A percentile compares a stretch with the other conserved stretches of the same genome.
These are phyloP conservation scores for Aporrectodea caliginosa DNA, from an alignment of 1,140 invertebrate species.

Conservation along the genomic window DNA sequence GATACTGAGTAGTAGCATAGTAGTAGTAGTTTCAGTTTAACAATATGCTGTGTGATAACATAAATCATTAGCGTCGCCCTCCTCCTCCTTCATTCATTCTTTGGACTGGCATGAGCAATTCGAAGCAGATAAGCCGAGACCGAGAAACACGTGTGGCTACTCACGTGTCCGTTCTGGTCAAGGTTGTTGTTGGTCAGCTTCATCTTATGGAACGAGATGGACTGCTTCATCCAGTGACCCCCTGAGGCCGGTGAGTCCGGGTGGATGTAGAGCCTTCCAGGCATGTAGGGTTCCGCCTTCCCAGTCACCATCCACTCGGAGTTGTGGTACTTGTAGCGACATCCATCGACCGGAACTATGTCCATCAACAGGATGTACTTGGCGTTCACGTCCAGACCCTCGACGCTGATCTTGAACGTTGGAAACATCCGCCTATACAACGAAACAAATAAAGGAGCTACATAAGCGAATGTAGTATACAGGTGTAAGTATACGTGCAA, in stretches of 20 bases:
- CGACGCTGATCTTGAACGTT: constrained; percentile 48
- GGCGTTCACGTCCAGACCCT: constrained; percentile 81
- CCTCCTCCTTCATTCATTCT: too few species aligned
- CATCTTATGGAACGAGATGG: constrained; percentile 94
- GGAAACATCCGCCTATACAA: constrained; percentile 53
- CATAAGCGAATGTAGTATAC: too few species aligned
- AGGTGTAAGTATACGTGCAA: too few species aligned
- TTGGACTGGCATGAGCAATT: too few species aligned
- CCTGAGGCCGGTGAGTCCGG: constrained; percentile 94
- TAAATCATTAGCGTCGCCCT: too few species aligned
- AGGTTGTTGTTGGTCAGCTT: constrained; percentile 98
- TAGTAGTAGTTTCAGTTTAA: too few species aligned
- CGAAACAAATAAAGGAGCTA: too few species aligned
- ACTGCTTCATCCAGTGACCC: constrained; percentile 96
- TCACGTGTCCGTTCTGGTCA: constrained; percentile 87
- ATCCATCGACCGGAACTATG: constrained; percentile 94
- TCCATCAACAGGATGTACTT: constrained; percentile 97
- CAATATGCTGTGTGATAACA: too few species aligned
- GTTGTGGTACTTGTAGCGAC: constrained; percentile 49
- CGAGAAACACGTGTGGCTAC: background rate
- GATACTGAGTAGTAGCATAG: too few species aligned
- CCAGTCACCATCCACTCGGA: constrained; percentile 36
- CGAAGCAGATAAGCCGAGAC: background rate
- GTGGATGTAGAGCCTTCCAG: constrained; percentile 93
- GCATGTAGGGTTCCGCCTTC: constrained; percentile 67